A percentile compares a stretch with the other conserved stretches of the same genome.
phyloP scores from a whole-genome alignment of 2,888 invertebrate species.

The Scrobipalpa atriplicella region DNA sequence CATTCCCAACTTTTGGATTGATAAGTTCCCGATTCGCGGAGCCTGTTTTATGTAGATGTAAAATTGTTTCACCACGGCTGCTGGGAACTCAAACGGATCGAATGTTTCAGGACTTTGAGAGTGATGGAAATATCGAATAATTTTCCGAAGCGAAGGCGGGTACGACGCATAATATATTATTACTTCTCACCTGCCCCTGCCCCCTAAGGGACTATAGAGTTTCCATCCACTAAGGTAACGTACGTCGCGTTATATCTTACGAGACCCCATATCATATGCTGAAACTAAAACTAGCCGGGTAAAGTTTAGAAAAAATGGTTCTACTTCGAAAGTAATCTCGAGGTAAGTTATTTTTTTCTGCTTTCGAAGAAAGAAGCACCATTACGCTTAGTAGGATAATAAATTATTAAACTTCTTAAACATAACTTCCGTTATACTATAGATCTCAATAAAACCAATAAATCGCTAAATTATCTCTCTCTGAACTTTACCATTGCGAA shows the following conservation, averaged over 20 bases:
- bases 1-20: slow-evolving; percentile 12
- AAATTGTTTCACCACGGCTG: neutral
- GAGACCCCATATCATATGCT: slow-evolving; percentile 13
- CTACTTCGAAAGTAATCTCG: neutral
- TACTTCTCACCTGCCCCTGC: slow-evolving; percentile 12
- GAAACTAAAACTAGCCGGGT: slow-evolving; percentile 14
- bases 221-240: slow-evolving; percentile 20
- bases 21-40: neutral
- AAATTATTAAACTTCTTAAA: neutral
- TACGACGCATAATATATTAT: slow-evolving; percentile 20
- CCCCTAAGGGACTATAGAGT: slow-evolving; percentile 22
- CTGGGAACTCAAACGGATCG: slow-evolving; percentile 11
- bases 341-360: neutral
- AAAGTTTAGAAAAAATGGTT: slow-evolving; percentile 9
- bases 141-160: slow-evolving; percentile 16
- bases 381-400: neutral
- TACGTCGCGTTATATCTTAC: slow-evolving; percentile 4
- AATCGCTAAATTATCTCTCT: neutral
- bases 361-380: neutral
- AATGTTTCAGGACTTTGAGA: slow-evolving; percentile 14
- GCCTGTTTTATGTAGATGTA: slow-evolving; percentile 12
- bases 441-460: neutral
- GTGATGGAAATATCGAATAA: slow-evolving; percentile 18
- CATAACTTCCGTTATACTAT: neutral
- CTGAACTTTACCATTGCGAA: neutral